Conservation (phyloP, 1,140 invertebrate species). For the Armadillidium nasatum region DNA sequence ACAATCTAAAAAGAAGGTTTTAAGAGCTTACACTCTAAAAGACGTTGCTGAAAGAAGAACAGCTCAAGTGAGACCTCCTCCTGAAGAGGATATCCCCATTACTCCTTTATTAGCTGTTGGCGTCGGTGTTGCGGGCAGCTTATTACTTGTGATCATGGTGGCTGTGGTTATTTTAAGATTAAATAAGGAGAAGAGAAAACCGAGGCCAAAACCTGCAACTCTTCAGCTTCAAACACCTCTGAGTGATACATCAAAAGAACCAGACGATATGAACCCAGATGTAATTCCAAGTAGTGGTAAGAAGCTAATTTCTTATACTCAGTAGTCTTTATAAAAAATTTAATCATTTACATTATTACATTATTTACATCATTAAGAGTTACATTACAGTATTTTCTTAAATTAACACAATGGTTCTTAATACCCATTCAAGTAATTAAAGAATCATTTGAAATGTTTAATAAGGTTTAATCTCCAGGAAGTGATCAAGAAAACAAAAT, state of each 20-base stretch:
- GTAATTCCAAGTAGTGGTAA: conserved; percentile 20
- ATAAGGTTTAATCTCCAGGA: not conserved
- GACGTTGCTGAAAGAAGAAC: conserved; percentile 60
- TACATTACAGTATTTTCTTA: too few relatives aligned
- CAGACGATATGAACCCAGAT: not conserved
- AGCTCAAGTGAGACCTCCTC: conserved; percentile 39
- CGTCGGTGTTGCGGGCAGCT: conserved; percentile 36
- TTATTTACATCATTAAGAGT: too few relatives aligned
- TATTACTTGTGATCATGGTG: conserved; percentile 37
- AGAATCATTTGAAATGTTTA: too few relatives aligned
- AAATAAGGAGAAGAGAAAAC: conserved; percentile 26
- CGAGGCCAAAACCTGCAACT: not conserved
- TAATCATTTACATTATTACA: too few relatives aligned
- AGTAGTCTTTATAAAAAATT: too few relatives aligned
- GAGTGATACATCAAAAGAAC: not conserved
- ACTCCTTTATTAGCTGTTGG: conserved; percentile 35
- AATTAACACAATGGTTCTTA: too few relatives aligned
- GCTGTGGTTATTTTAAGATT: conserved; percentile 34
- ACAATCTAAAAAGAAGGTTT: conserved; percentile 60
- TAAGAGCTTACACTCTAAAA: conserved; percentile 70
- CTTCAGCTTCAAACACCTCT: not conserved
- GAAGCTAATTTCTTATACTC: not conserved
- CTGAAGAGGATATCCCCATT: conserved; percentile 34
- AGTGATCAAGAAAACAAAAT: conserved; percentile 26
- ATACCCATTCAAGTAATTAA: too few relatives aligned